phyloP scores from a whole-genome alignment of 30 jellyfish, hydroid and myxozoan species.

The Turritopsis dohrnii region DNA sequence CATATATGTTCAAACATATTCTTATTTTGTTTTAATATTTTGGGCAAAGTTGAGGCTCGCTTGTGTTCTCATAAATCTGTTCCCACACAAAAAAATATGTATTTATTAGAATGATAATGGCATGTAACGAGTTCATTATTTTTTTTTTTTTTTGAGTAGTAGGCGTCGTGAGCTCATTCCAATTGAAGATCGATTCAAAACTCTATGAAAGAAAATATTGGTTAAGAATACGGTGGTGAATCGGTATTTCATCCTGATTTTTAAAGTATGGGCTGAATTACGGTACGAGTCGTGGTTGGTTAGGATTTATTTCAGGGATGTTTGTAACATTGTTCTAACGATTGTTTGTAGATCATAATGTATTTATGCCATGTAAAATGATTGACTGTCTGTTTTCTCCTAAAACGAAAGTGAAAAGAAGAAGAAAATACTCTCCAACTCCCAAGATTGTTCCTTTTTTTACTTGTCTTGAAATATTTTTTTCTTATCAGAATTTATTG shows the following conservation, averaged over 20 bases:
- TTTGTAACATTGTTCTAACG: too few relatives aligned
- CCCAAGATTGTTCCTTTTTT: background rate
- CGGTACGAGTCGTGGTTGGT: too few relatives aligned
- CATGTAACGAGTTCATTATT: background rate
- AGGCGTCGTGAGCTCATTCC: constrained; percentile 12
- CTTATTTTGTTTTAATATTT: background rate
- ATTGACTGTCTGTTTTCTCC: too few relatives aligned
- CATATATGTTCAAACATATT: too few relatives aligned
- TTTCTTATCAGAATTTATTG: background rate
- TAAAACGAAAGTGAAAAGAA: background rate
- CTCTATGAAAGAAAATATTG: constrained; percentile 11
- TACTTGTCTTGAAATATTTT: background rate
- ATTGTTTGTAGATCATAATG: too few relatives aligned
- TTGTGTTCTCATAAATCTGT: too few relatives aligned
- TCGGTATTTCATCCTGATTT: too few relatives aligned
- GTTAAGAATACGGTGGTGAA: background rate
- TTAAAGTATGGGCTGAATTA: too few relatives aligned
- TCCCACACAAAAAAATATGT: too few relatives aligned
- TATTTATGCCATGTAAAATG: background rate
- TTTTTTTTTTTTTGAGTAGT: background rate
- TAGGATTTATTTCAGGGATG: too few relatives aligned
- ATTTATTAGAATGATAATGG: background rate
- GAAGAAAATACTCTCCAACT: background rate
- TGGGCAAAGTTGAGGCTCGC: background rate
- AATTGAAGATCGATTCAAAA: constrained; percentile 32